Percentiles rank a stretch among this genome's conserved stretches.
Evolutionary conservation across 2,888 invertebrate species (phyloP).

Genomic region (Cerastoderma edule): DNA sequence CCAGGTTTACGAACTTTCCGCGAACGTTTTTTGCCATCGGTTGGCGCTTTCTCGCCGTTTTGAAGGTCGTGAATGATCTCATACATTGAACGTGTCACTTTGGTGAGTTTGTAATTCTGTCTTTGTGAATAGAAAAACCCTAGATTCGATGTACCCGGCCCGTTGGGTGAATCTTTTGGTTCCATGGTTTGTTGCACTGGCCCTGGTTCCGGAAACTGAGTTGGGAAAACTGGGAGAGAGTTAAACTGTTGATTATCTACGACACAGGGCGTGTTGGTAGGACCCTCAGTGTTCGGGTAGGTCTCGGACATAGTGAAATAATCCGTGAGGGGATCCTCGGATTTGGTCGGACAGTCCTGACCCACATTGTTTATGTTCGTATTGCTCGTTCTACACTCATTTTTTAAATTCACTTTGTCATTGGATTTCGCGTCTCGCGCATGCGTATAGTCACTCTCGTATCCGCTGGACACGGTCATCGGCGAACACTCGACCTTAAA

Average conservation of each 20-base stretch:
- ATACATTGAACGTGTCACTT: slow-evolving; percentile 70
- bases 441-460: slow-evolving; percentile 71
- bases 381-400: neutral
- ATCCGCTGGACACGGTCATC: slow-evolving; percentile 70
- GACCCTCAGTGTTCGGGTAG: slow-evolving; percentile 28
- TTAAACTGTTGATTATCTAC: slow-evolving; percentile 42
- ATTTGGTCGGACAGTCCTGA: slow-evolving; percentile 22
- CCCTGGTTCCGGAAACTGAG: slow-evolving; percentile 28
- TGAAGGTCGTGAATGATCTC: slow-evolving; percentile 71
- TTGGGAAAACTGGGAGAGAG: slow-evolving; percentile 54
- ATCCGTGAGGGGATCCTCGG: slow-evolving; percentile 35
- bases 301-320: slow-evolving; percentile 62
- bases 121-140: slow-evolving; percentile 65
- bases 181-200: slow-evolving; percentile 22
- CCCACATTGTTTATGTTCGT: slow-evolving; percentile 40
- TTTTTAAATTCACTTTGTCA: slow-evolving; percentile 30
- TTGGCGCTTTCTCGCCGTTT: slow-evolving; percentile 52
- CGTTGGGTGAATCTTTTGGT: slow-evolving; percentile 32
- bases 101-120: slow-evolving; percentile 70
- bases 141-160: slow-evolving; percentile 16
- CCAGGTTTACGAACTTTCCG: slow-evolving; percentile 49
- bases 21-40: slow-evolving; percentile 42
- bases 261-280: slow-evolving; percentile 1
- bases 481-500: slow-evolving; percentile 62
- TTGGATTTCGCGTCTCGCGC: slow-evolving; percentile 60